Evolutionary conservation across 1,140 invertebrate genomes (phyloP).

Genomic region (Bombus superbus): DNA sequence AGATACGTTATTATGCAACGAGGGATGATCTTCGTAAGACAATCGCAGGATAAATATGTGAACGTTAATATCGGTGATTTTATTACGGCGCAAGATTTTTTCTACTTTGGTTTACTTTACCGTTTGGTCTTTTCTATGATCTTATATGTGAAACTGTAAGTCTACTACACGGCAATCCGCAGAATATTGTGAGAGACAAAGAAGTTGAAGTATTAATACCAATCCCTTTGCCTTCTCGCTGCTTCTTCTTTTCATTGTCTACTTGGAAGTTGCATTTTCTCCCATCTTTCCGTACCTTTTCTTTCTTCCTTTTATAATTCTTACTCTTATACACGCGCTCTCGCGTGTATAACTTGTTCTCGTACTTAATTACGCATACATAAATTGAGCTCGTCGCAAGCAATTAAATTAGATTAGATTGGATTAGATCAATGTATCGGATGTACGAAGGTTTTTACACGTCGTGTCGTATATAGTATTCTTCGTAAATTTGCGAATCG

Average conservation of each 20-base stretch:
- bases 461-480: background rate
- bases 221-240: background rate
- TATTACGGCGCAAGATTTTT: background rate
- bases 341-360: no score
- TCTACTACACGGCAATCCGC: background rate
- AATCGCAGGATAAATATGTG: background rate
- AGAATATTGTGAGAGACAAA: background rate
- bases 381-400: no score
- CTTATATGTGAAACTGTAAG: background rate
- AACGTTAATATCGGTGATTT: no score
- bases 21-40: no score
- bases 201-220: background rate
- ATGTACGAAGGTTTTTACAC: background rate
- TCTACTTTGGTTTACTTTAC: background rate
- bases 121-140: background rate
- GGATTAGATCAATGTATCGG: background rate
- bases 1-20: no score
- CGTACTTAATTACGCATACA: no score
- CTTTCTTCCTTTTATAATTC: background rate
- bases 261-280: background rate
- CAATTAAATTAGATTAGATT: no score
- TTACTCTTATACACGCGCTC: background rate
- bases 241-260: background rate
- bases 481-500: background rate
- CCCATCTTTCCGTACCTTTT: no score